Conservation (phyloP, 2,888 invertebrate species). For the Eubasilissa splendida region DNA sequence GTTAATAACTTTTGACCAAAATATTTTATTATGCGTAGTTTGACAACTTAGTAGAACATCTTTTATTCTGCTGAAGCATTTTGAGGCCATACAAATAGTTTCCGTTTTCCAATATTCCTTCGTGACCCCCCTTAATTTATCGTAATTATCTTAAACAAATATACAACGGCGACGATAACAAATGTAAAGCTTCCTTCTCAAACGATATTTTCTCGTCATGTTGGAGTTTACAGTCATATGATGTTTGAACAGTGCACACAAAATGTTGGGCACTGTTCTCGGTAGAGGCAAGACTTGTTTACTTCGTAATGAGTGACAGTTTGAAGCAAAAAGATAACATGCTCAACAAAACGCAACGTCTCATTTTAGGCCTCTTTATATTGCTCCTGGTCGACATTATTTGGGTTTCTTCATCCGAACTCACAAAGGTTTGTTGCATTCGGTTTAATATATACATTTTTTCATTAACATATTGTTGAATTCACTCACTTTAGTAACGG, state of each 20-base stretch:
- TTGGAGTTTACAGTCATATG: neutral
- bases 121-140: conserved; percentile 5
- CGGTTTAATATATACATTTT: neutral
- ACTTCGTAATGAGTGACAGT: conserved; percentile 53
- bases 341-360: conserved; percentile 79
- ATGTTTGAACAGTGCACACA: conserved; percentile 23
- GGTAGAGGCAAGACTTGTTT: conserved; percentile 38
- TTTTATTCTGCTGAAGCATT: neutral
- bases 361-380: conserved; percentile 88
- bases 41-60: neutral
- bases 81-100: conserved; percentile 8
- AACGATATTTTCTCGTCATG: neutral
- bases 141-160: conserved; percentile 31
- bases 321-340: conserved; percentile 61
- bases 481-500: too few relatives aligned
- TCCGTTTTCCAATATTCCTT: conserved; percentile 5
- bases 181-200: conserved; percentile 2
- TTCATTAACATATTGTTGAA: conserved; percentile 21
- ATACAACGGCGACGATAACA: neutral
- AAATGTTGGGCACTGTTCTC: conserved; percentile 39
- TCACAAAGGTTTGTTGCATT: conserved; percentile 85
- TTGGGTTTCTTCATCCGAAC: conserved; percentile 96
- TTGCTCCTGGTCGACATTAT: conserved; percentile 93
- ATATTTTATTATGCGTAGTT: neutral
- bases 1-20: conserved; percentile 11